These are phyloP conservation scores for Drosophila testacea DNA, from an alignment of 2,888 invertebrate genomes.

Conservation along the genomic window DNA sequence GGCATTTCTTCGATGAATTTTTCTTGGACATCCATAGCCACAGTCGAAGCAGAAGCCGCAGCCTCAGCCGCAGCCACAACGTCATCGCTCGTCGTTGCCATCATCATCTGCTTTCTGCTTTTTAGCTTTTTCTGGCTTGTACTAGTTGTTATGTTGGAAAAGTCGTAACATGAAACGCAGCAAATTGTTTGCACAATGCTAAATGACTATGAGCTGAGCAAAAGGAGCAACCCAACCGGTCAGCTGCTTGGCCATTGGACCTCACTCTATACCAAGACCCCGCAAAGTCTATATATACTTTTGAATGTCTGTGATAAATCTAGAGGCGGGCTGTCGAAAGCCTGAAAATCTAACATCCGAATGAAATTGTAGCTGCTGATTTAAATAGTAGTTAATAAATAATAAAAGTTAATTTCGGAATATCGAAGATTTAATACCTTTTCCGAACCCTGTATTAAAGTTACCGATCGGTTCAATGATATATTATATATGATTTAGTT, in stretches of 20 bases:
- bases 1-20: conserved; percentile 79
- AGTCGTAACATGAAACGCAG: conserved; percentile 76
- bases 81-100: conserved; percentile 48
- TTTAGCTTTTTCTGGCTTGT: conserved; percentile 36
- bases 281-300: background rate
- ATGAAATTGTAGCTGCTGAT: conserved; percentile 35
- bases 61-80: conserved; percentile 18
- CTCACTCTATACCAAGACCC: conserved; percentile 2
- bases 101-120: conserved; percentile 43
- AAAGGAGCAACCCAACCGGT: conserved; percentile 35
- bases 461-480: too few relatives aligned
- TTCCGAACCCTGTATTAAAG: too few relatives aligned
- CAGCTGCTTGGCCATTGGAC: conserved; percentile 18
- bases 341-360: conserved; percentile 21
- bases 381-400: conserved; percentile 9
- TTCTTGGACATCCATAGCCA: conserved; percentile 20
- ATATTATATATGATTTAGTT: too few relatives aligned
- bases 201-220: conserved; percentile 54
- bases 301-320: conserved; percentile 28
- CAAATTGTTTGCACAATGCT: conserved; percentile 72
- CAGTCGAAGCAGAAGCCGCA: background rate
- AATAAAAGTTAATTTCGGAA: background rate
- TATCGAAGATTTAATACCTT: too few relatives aligned
- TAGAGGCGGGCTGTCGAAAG: conserved; percentile 32
- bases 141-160: conserved; percentile 54